Percentiles rank a stretch among this genome's conserved stretches.
Evolutionary conservation across 2,888 invertebrate genomes (phyloP).

Genomic region (Spilosoma lubricipeda): DNA sequence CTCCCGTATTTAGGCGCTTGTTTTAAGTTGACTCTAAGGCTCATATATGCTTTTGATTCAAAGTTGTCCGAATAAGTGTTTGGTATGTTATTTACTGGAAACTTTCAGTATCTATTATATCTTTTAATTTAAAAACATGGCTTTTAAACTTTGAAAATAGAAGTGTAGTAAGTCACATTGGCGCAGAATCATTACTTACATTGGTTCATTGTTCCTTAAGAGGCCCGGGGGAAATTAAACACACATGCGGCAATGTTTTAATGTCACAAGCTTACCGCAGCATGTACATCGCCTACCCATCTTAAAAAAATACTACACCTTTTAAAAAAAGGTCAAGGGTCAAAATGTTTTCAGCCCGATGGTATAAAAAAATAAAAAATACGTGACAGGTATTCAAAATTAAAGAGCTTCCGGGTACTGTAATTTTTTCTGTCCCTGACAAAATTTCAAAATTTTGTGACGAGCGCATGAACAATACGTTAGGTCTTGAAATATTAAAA

Average conservation of each 20-base stretch:
- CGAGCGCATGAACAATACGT: not conserved
- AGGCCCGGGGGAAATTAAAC: slow-evolving; percentile 28
- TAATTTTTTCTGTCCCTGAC: not conserved
- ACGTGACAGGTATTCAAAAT: not conserved
- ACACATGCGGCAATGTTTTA: slow-evolving; percentile 20
- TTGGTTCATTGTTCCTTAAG: slow-evolving; percentile 19
- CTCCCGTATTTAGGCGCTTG: not conserved
- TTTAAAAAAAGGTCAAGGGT: not conserved
- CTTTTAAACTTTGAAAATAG: not conserved
- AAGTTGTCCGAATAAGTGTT: not conserved
- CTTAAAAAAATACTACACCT: not conserved
- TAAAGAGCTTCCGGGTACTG: not conserved
- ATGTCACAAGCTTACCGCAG: slow-evolving; percentile 1
- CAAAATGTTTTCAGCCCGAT: not conserved
- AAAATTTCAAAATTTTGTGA: not conserved
- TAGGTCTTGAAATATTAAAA: too few relatives aligned
- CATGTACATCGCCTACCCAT: not conserved
- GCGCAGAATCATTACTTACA: slow-evolving; percentile 15
- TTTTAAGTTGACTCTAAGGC: not conserved
- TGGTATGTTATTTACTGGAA: not conserved
- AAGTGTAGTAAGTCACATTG: slow-evolving; percentile 11
- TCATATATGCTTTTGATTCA: not conserved
- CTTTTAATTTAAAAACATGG: not conserved
- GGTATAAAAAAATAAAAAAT: not conserved
- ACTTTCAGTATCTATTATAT: not conserved